Conservation (phyloP, 2,888 invertebrate species). For the Sarcophaga carnaria region DNA sequence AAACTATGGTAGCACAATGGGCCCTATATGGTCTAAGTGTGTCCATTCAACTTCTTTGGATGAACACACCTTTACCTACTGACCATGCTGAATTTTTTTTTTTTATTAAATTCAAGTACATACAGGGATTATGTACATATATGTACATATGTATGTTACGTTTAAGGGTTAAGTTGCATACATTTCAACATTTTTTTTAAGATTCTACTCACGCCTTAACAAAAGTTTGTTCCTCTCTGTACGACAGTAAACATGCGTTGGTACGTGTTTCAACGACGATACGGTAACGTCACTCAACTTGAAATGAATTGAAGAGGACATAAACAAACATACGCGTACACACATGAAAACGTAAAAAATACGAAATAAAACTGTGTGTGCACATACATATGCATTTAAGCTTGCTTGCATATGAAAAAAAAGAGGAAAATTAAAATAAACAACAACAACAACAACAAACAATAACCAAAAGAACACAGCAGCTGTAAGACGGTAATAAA, state of each 20-base stretch:
- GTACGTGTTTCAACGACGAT: conserved; percentile 32
- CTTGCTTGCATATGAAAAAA: neutral
- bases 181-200: neutral
- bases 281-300: conserved; percentile 42
- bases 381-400: neutral
- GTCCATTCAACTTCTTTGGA: no score
- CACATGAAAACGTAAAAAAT: neutral
- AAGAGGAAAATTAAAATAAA: neutral
- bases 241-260: neutral
- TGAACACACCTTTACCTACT: no score
- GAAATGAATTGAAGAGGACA: conserved; percentile 56
- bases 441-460: neutral
- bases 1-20: no score
- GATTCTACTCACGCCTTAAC: neutral
- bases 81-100: no score
- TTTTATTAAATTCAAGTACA: no score
- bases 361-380: neutral
- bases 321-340: neutral
- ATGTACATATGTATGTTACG: no score
- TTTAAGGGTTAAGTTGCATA: no score
- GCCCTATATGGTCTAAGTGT: no score
- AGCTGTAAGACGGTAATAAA: conserved; percentile 26
- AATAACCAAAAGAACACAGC: neutral
- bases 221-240: conserved; percentile 7
- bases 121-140: no score